phyloP scores from a whole-genome alignment of 2,113 vertebrate genomes.

The Entelurus aequoreus region DNA sequence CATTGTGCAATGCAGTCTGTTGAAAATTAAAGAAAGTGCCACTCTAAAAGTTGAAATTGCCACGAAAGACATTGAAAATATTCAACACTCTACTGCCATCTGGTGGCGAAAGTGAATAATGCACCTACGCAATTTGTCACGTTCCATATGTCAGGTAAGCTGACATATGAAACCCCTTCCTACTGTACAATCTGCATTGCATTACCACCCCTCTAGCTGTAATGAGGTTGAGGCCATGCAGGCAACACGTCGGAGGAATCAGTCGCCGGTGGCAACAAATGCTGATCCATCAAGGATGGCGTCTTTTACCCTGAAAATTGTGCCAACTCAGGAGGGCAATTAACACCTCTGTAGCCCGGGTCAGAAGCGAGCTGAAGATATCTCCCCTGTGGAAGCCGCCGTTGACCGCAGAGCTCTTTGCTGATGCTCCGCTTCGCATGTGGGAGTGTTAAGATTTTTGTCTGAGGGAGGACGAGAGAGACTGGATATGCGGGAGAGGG shows the following conservation, averaged over 20 bases:
- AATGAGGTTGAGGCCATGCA: conserved; percentile 84
- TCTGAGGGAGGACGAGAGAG: conserved; percentile 17
- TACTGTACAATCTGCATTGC: neutral
- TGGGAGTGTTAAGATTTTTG: conserved; percentile 12
- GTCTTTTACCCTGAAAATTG: conserved; percentile 83
- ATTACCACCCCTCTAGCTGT: conserved; percentile 21
- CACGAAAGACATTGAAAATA: too few relatives aligned
- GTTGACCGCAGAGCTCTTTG: conserved; percentile 58
- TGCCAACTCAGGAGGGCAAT: conserved; percentile 87
- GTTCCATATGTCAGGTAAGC: too few relatives aligned
- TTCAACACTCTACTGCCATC: too few relatives aligned
- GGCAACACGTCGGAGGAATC: conserved; percentile 74
- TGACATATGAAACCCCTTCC: too few relatives aligned
- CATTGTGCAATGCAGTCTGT: too few relatives aligned
- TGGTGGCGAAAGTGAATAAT: too few relatives aligned
- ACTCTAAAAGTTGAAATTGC: too few relatives aligned
- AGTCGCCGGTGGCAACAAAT: conserved; percentile 82
- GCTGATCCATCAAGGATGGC: conserved; percentile 90
- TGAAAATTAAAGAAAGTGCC: too few relatives aligned
- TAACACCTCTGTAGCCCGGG: conserved; percentile 79
- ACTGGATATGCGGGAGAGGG: too few relatives aligned
- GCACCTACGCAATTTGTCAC: too few relatives aligned
- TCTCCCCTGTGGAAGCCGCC: conserved; percentile 71
- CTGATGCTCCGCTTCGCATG: conserved; percentile 53
- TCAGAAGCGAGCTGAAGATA: conserved; percentile 78